Evolutionary conservation across 1,140 invertebrate species (phyloP).

Genomic region (Zaprionus tsacasi): DNA sequence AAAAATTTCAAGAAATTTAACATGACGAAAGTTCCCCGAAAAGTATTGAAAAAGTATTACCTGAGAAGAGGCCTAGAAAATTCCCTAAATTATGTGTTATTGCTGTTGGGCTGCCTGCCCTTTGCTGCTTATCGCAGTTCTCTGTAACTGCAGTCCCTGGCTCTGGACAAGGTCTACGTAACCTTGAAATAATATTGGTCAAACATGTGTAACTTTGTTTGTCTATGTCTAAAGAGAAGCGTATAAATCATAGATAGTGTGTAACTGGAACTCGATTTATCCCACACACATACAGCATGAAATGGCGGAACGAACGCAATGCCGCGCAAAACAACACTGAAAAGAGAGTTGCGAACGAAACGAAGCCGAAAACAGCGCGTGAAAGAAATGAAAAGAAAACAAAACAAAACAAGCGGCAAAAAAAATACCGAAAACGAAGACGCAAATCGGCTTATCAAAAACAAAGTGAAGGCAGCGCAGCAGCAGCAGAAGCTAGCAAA

Average conservation of each 20-base stretch:
- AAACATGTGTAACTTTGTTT: background rate
- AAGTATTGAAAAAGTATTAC: background rate
- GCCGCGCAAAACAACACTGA: slow-evolving; percentile 50
- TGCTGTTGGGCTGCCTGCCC: too few relatives aligned
- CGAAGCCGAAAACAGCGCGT: slow-evolving; percentile 1
- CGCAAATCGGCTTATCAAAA: slow-evolving; percentile 80
- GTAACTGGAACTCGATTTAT: slow-evolving; percentile 22
- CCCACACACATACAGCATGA: slow-evolving; percentile 2
- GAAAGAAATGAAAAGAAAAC: slow-evolving; percentile 32
- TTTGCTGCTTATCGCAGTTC: background rate
- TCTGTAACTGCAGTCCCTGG: slow-evolving; percentile 1
- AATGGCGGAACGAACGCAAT: slow-evolving; percentile 36
- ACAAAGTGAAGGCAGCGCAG: slow-evolving; percentile 27
- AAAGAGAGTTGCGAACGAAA: slow-evolving; percentile 30
- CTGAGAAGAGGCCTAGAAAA: background rate
- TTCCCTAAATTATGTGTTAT: background rate
- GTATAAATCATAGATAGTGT: slow-evolving; percentile 42
- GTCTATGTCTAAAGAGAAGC: background rate
- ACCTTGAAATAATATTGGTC: slow-evolving; percentile 46
- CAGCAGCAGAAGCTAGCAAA: slow-evolving; percentile 38
- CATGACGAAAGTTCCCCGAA: background rate
- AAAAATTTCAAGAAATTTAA: background rate
- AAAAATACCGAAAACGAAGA: slow-evolving; percentile 43
- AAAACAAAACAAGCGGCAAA: slow-evolving; percentile 26
- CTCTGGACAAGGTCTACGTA: slow-evolving; percentile 24